Percentiles rank a stretch among this genome's conserved stretches.
phyloP scores from a whole-genome alignment of 2,113 vertebrate genomes.

The Corythoichthys haematopterus region DNA sequence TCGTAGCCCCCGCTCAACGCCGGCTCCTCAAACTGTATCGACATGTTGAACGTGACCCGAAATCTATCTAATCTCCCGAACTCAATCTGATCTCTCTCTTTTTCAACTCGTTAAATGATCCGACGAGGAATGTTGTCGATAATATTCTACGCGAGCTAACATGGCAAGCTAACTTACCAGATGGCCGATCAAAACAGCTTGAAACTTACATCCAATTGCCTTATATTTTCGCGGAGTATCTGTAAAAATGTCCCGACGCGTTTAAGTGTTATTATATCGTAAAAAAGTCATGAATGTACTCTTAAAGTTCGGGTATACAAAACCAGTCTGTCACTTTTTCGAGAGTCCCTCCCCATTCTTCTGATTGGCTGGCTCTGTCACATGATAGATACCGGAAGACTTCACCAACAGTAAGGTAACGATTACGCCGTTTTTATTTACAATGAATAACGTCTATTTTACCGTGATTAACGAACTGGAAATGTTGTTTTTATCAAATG shows the following conservation, averaged over 20 bases:
- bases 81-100: background rate
- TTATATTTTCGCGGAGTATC: background rate
- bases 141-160: conserved; percentile 30
- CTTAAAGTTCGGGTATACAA: background rate
- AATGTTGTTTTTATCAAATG: background rate
- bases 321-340: background rate
- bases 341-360: background rate
- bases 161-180: conserved; percentile 37
- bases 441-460: background rate
- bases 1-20: conserved; percentile 77
- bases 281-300: background rate
- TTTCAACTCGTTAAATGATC: background rate
- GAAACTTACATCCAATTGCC: background rate
- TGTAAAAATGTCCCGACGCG: accelerated
- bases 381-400: conserved; percentile 46
- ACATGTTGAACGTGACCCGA: conserved; percentile 68
- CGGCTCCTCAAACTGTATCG: conserved; percentile 83
- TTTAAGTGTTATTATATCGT: background rate
- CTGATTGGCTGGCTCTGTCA: conserved; percentile 54
- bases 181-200: background rate
- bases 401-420: conserved; percentile 29
- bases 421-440: background rate
- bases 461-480: background rate
- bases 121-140: conserved; percentile 17
- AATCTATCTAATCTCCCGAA: background rate